These are phyloP conservation scores for Anoplophora glabripennis DNA, from an alignment of 1,140 invertebrate genomes.

Conservation along the genomic window DNA sequence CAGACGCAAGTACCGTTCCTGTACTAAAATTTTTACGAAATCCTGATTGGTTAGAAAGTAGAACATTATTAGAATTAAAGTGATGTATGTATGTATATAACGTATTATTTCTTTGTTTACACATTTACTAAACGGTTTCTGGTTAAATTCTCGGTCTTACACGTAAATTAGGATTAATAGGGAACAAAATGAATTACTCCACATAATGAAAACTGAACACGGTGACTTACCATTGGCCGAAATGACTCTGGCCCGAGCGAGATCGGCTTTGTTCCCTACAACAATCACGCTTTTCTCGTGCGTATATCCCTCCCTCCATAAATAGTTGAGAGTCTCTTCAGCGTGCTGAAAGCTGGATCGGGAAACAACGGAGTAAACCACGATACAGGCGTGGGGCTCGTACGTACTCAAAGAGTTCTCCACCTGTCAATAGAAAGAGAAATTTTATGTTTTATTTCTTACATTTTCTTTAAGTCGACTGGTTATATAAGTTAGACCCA, in stretches of 20 bases:
- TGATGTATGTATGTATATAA: not conserved
- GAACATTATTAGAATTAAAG: too few species aligned
- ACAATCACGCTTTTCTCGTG: slow-evolving; percentile 82
- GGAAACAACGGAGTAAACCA: slow-evolving; percentile 84
- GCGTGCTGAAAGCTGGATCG: slow-evolving; percentile 73
- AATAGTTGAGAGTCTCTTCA: slow-evolving; percentile 75
- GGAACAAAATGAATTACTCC: too few species aligned
- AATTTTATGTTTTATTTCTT: not conserved
- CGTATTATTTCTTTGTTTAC: too few species aligned
- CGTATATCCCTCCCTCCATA: slow-evolving; percentile 76
- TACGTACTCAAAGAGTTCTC: slow-evolving; percentile 84
- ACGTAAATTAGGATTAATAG: too few species aligned
- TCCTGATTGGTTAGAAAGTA: too few species aligned
- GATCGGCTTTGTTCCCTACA: slow-evolving; percentile 90
- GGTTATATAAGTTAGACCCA: too few species aligned
- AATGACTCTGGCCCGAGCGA: slow-evolving; percentile 81
- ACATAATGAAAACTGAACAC: too few species aligned
- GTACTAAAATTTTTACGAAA: too few species aligned
- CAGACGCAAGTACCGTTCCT: too few species aligned
- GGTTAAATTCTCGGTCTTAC: too few species aligned
- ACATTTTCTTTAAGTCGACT: too few species aligned
- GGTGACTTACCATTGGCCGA: slow-evolving; percentile 67
- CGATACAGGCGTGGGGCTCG: slow-evolving; percentile 84
- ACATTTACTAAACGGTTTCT: too few species aligned
- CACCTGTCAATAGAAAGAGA: slow-evolving; percentile 52